phyloP scores from a whole-genome alignment of 2,888 invertebrate genomes.

The Thalpophila matura region DNA sequence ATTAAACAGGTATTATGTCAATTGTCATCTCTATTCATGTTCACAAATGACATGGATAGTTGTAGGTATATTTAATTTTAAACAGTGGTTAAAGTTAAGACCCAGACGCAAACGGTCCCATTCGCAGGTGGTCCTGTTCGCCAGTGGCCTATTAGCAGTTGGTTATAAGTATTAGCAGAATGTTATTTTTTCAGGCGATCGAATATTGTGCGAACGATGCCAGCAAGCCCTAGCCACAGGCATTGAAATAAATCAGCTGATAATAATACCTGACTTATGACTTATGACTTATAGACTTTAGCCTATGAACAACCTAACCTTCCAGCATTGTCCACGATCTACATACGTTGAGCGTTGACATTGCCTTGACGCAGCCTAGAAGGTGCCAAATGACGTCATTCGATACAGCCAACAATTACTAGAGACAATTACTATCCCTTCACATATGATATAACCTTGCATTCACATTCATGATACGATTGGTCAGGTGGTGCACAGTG shows the following conservation, averaged over 20 bases:
- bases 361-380: slow-evolving; percentile 50
- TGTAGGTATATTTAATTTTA: no score
- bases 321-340: slow-evolving; percentile 48
- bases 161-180: no score
- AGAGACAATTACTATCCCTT: slow-evolving; percentile 59
- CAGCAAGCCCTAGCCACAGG: not conserved
- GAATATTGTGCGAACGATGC: no score
- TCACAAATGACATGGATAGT: no score
- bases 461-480: slow-evolving; percentile 48
- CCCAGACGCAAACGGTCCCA: no score
- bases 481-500: slow-evolving; percentile 44
- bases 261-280: slow-evolving; percentile 46
- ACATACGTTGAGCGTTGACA: slow-evolving; percentile 51
- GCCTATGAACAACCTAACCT: slow-evolving; percentile 44
- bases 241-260: not conserved
- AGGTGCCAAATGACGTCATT: slow-evolving; percentile 51
- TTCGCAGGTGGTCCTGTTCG: no score
- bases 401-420: slow-evolving; percentile 44
- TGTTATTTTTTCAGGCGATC: no score
- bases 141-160: no score
- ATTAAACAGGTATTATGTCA: no score
- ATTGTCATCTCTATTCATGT: no score
- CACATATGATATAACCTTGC: slow-evolving; percentile 60
- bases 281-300: slow-evolving; percentile 37
- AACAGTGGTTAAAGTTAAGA: no score